Evolutionary conservation across 2,888 invertebrate species (phyloP).

Genomic region (Eudemis profundana): DNA sequence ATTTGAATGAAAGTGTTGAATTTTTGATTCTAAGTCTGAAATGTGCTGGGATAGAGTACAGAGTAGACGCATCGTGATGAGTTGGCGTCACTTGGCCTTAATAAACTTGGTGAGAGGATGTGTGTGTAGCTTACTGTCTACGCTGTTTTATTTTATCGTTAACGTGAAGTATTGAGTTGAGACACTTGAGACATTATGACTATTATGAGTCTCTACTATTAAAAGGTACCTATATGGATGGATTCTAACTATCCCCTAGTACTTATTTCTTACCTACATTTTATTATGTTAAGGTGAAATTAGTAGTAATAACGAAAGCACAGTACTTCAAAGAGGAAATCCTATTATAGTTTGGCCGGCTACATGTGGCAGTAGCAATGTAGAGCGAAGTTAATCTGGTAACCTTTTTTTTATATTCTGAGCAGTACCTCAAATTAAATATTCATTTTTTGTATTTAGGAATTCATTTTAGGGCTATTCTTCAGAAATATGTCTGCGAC

Average conservation of each 20-base stretch:
- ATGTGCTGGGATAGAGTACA: conserved; percentile 2
- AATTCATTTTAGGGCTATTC: too few relatives aligned
- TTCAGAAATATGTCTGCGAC: too few relatives aligned
- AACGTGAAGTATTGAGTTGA: conserved; percentile 24
- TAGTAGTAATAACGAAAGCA: too few relatives aligned
- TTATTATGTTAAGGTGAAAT: neutral
- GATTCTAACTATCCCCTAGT: neutral
- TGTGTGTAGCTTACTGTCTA: neutral
- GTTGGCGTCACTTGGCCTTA: conserved; percentile 27
- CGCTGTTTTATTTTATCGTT: conserved; percentile 22
- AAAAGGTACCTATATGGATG: neutral
- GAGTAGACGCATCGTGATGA: neutral
- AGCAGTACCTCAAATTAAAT: too few relatives aligned
- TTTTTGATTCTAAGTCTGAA: conserved; percentile 17
- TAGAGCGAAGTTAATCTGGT: too few relatives aligned
- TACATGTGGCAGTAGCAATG: too few relatives aligned
- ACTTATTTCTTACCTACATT: neutral
- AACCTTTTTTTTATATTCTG: too few relatives aligned
- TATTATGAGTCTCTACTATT: conserved; percentile 15
- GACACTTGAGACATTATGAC: too few relatives aligned
- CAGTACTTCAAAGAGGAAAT: too few relatives aligned
- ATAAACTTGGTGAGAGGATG: conserved; percentile 24
- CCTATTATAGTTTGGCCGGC: too few relatives aligned
- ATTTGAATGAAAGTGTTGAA: conserved; percentile 20
- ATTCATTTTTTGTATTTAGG: too few relatives aligned